Evolutionary conservation across 2,797 vertebrate genomes (phyloP).

Genomic region (Gallinago nigripennis): DNA sequence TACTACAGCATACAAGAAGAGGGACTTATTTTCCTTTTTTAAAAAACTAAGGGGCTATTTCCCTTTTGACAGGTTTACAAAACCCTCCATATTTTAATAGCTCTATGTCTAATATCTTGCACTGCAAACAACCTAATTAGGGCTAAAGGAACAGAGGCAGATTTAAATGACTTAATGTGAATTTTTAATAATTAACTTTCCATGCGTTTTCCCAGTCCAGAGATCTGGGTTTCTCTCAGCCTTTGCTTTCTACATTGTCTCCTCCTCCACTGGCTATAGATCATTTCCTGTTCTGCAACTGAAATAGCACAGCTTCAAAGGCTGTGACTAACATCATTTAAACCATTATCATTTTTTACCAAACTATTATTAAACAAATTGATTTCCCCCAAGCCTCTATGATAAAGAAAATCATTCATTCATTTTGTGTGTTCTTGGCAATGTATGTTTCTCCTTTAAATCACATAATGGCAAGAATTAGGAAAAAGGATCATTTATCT

Average conservation of each 20-base stretch:
- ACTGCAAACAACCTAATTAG: not conserved
- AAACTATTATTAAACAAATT: conserved; percentile 53
- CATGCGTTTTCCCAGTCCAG: not conserved
- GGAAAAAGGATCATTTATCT: conserved; percentile 41
- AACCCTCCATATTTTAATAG: not conserved
- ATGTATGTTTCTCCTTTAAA: conserved; percentile 38
- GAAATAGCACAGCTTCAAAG: conserved; percentile 14
- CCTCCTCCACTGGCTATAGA: not conserved
- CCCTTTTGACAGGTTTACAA: not conserved
- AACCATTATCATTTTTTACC: conserved; percentile 44
- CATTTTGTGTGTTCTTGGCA: conserved; percentile 31
- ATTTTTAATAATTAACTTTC: not conserved
- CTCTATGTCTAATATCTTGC: not conserved
- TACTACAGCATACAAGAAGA: not conserved
- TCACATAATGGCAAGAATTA: conserved; percentile 22
- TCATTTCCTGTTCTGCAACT: not conserved
- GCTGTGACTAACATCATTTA: conserved; percentile 28
- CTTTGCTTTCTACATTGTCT: not conserved
- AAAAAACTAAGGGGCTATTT: not conserved
- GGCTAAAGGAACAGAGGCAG: not conserved
- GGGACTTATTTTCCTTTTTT: not conserved
- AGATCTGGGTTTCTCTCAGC: not conserved
- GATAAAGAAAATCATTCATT: conserved; percentile 38
- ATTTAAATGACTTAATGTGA: not conserved
- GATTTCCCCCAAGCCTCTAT: not conserved